phyloP scores from a whole-genome alignment of 2,113 vertebrate species.

The Ascaphus truei region DNA sequence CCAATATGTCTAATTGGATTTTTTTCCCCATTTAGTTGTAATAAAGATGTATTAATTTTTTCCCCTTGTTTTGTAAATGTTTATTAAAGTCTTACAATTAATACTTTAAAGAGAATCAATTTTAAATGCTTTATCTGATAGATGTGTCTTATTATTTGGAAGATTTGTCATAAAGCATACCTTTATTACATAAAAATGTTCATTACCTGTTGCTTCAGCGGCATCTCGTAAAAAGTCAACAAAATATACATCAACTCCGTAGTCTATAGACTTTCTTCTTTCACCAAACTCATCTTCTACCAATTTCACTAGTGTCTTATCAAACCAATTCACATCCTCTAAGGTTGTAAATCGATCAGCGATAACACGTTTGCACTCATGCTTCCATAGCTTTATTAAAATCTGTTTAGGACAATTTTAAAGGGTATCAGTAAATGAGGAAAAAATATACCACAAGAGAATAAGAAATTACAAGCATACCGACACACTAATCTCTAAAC shows the following conservation, averaged over 20 bases:
- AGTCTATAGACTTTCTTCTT: slow-evolving; percentile 57
- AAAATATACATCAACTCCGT: slow-evolving; percentile 74
- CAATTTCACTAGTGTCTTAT: slow-evolving; percentile 65
- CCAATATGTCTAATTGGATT: no score
- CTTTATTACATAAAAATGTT: no score
- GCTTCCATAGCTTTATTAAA: slow-evolving; percentile 83
- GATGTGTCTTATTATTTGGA: no score
- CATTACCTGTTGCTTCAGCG: slow-evolving; percentile 81
- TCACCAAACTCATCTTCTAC: slow-evolving; percentile 67
- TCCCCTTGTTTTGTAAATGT: no score
- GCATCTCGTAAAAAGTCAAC: slow-evolving; percentile 88
- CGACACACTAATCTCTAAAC: no score
- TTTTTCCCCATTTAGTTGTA: no score
- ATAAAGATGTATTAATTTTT: no score
- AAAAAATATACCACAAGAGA: background rate
- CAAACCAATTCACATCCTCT: slow-evolving; percentile 85
- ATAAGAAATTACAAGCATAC: background rate
- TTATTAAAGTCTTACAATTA: no score
- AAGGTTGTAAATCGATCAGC: slow-evolving; percentile 83
- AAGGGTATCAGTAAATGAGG: background rate
- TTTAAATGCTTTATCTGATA: no score
- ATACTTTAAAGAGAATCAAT: no score
- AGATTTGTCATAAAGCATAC: no score
- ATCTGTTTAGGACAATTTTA: slow-evolving; percentile 54
- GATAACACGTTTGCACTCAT: slow-evolving; percentile 90